Evolutionary conservation across 2,113 vertebrate genomes (phyloP).

Genomic region (Peucedramus taeniatus): DNA sequence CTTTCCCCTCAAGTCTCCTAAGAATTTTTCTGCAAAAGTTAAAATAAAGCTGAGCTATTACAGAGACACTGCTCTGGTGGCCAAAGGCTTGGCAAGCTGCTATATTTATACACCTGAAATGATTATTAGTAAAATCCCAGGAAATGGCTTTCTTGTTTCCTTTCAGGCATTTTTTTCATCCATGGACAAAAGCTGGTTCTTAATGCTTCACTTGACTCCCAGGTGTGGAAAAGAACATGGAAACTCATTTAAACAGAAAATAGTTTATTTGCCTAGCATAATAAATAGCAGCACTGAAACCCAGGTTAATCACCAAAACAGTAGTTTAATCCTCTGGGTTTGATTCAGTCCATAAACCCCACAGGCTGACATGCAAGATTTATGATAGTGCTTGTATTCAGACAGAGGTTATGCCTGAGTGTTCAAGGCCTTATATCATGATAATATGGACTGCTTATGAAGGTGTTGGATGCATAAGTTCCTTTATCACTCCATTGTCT

Average conservation of each 20-base stretch:
- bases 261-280: constrained; percentile 14
- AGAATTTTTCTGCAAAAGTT: background rate
- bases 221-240: background rate
- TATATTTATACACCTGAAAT: background rate
- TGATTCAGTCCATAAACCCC: constrained; percentile 1
- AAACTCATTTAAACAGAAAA: constrained; percentile 19
- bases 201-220: background rate
- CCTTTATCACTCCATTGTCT: background rate
- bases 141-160: background rate
- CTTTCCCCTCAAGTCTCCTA: background rate
- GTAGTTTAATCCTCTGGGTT: constrained; percentile 12
- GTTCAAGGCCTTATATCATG: background rate
- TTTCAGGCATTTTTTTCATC: background rate
- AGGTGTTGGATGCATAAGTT: background rate
- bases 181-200: background rate
- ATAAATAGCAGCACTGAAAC: background rate
- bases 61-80: background rate
- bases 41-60: background rate
- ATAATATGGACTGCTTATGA: background rate
- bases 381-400: background rate
- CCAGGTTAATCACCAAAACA: constrained; percentile 12
- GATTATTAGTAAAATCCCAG: background rate
- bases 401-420: background rate
- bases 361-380: background rate
- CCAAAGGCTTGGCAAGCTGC: background rate